Base-by-base conservation (phyloP, 2,113 vertebrate genomes). In the Ranitomeya variabilis region DNA sequence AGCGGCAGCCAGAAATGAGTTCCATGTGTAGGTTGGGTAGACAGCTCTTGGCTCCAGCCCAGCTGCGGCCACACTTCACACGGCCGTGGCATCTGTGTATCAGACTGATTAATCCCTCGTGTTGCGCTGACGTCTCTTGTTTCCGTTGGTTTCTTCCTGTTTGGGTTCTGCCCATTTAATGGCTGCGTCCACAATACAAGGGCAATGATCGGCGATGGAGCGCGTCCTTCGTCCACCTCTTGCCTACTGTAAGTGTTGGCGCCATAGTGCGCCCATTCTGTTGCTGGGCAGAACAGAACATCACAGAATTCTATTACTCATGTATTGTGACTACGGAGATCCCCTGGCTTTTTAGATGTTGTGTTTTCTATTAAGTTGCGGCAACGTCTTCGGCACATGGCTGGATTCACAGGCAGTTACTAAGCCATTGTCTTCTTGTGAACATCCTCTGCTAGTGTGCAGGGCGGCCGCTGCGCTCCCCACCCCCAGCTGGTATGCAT, bases 401-500 rank as follows among this genome's bases (percentile, higher is more conserved):
- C 15, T n/a, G 3, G 71, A 18, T 66, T 31, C 51, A 60, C 62
- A 83, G 64, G 81, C 26, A 62, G 80, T 31, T 9, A 37, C 55
- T 1, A 9, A 80, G 10, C 71, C 84, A 55, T 80, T 87, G 86
- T 80, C 76, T 80, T 69, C 76, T 62, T 26, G 13, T 80, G 71
- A 79, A 86, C 19, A 60, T 80, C 74, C 85, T 87, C 5, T 80
- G 57, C 74, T 16, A 52, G 45, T 16, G n/a, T 57, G 85, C 52
- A 8, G 23, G 12, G 55, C 71, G 11, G 15, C 51, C 12, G 69
- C 26, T 59, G n/a, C 57, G n/a, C 31, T 83, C 55, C 71, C 87
- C 73, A 83, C 71, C 87, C 87, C 87, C 87, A 73, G 66, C 85
- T 31, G 52, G 21, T 69, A 23, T 80, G 37, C 18, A 10, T 51